These are phyloP conservation scores for Danio choprae DNA, from an alignment of 2,797 vertebrate species.

Conservation along the genomic window DNA sequence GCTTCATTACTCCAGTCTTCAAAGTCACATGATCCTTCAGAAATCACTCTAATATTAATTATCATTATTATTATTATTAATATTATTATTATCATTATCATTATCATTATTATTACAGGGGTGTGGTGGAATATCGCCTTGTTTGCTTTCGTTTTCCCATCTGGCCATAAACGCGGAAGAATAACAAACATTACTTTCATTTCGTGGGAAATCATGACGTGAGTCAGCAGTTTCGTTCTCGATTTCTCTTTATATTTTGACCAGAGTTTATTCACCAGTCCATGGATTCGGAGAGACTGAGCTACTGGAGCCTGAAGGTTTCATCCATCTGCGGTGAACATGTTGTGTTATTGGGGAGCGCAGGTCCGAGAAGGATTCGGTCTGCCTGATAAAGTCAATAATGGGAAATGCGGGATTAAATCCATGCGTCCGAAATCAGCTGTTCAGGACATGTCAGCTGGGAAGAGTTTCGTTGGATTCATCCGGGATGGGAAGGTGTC, in stretches of 20 bases:
- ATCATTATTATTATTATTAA: no score
- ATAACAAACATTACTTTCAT: conserved; percentile 3
- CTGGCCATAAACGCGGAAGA: not conserved
- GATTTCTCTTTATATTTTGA: not conserved
- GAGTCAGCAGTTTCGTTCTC: not conserved
- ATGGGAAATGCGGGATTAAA: not conserved
- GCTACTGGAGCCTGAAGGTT: not conserved
- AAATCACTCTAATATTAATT: no score
- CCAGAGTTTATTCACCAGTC: not conserved
- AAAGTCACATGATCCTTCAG: no score
- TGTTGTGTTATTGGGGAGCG: conserved; percentile 53
- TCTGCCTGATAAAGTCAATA: conserved; percentile 14
- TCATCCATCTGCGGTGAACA: not conserved
- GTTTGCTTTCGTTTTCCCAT: not conserved
- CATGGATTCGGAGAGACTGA: not conserved
- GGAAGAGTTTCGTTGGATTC: conserved; percentile 26
- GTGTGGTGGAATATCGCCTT: not conserved
- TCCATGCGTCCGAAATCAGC: conserved; percentile 1
- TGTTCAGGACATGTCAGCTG: conserved; percentile 23
- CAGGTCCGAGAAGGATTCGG: conserved; percentile 34
- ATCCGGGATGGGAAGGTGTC: conserved; percentile 34
- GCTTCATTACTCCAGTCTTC: no score
- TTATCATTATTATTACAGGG: no score
- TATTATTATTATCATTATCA: no score
- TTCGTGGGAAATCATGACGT: not conserved